These are phyloP conservation scores for Damaliscus lunatus DNA, from an alignment of 2,113 vertebrate genomes.

Conservation along the genomic window DNA sequence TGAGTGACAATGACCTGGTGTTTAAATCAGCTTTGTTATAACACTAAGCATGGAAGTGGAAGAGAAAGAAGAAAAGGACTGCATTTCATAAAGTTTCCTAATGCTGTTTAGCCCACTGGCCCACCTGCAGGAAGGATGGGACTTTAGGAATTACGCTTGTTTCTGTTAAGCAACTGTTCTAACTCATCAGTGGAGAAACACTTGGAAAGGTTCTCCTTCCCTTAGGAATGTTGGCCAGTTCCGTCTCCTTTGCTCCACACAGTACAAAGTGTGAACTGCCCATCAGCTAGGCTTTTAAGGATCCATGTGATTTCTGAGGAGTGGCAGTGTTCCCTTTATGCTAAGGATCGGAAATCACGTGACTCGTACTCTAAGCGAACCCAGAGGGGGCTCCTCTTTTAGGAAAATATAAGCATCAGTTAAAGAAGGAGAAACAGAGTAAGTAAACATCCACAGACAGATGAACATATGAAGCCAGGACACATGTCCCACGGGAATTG, in stretches of 20 bases:
- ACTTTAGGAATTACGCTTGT: not conserved
- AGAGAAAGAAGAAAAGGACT: not conserved
- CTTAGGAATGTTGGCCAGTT: not conserved
- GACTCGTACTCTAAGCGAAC: not conserved
- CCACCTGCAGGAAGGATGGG: not conserved
- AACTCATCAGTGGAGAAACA: not conserved
- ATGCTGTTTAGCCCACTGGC: not conserved
- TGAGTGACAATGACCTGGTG: not conserved
- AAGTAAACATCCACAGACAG: not conserved
- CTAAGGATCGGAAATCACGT: not conserved
- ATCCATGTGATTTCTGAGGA: not conserved
- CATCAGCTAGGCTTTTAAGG: not conserved
- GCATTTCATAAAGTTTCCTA: not conserved
- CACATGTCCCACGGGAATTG: accelerated
- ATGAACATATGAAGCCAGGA: not conserved
- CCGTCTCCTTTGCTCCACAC: not conserved
- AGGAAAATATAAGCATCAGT: not conserved
- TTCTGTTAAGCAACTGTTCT: not conserved
- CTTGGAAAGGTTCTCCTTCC: not conserved
- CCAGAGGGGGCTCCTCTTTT: not conserved
- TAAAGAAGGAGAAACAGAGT: not conserved
- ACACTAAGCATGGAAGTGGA: not conserved
- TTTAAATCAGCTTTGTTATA: not conserved
- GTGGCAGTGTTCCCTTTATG: not conserved
- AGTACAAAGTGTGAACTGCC: not conserved